These are phyloP conservation scores for Acanthurus tractus DNA, from an alignment of 2,797 vertebrate species.

Conservation along the genomic window DNA sequence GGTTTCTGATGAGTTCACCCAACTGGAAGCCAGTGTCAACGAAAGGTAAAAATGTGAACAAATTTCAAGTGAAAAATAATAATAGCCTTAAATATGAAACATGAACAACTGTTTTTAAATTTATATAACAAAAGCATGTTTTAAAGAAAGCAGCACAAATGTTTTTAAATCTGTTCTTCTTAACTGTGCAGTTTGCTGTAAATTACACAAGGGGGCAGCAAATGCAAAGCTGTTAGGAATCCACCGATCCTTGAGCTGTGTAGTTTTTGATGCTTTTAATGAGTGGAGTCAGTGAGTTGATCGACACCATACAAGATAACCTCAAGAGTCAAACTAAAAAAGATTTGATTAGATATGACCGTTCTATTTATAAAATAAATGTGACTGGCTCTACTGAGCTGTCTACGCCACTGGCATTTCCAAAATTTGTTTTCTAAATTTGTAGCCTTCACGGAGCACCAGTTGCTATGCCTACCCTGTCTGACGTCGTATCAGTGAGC, in stretches of 20 bases:
- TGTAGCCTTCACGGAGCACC: constrained; percentile 39
- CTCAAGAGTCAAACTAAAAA: constrained; percentile 1
- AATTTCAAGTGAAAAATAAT: not conserved
- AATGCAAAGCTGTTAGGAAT: constrained; percentile 16
- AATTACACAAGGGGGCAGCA: constrained; percentile 56
- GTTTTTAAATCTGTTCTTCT: not conserved
- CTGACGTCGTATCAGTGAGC: constrained; percentile 39
- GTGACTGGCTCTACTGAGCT: constrained; percentile 17
- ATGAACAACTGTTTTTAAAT: not conserved
- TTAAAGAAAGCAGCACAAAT: not conserved
- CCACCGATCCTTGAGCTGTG: accelerated
- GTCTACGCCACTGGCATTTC: constrained; percentile 35
- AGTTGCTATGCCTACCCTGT: constrained; percentile 67
- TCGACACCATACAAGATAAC: not conserved
- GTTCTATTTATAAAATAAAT: not conserved
- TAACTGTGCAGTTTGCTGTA: not conserved
- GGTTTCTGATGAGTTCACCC: constrained; percentile 89
- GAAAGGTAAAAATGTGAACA: constrained; percentile 84
- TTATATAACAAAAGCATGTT: no score
- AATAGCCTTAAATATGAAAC: not conserved
- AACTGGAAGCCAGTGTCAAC: constrained; percentile 87
- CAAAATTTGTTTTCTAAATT: constrained; percentile 56
- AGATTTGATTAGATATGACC: constrained; percentile 14
- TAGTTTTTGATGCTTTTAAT: not conserved
- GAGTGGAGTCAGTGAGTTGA: not conserved